Evolutionary conservation across 2,888 invertebrate species (phyloP).

Genomic region (Andrena praecox): DNA sequence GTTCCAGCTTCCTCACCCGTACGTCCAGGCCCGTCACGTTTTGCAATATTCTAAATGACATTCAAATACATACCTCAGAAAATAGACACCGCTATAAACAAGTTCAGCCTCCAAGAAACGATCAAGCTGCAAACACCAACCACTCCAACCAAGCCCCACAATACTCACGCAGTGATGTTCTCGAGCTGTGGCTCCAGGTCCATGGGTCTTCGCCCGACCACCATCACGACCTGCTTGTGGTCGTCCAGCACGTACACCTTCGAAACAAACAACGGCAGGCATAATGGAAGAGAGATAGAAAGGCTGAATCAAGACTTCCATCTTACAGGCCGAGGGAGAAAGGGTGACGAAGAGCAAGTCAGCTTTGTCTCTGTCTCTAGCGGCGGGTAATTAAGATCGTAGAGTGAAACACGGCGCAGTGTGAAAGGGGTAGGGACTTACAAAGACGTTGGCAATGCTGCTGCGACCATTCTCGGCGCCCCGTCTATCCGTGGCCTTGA

Average conservation of each 20-base stretch:
- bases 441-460: constrained; percentile 94
- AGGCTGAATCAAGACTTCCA: not conserved
- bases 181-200: constrained; percentile 91
- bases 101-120: not conserved
- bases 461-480: constrained; percentile 94
- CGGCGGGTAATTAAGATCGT: constrained; percentile 51
- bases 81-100: not conserved
- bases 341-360: constrained; percentile 34
- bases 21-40: constrained; percentile 92
- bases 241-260: constrained; percentile 94
- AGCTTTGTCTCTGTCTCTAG: constrained; percentile 27
- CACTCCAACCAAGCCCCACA: not conserved
- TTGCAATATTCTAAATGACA: constrained; percentile 87
- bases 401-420: not conserved
- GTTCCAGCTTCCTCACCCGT: constrained; percentile 91
- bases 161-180: constrained; percentile 88
- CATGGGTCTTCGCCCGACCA: constrained; percentile 91
- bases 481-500: constrained; percentile 93
- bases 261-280: not conserved
- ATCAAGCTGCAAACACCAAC: not conserved
- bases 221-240: constrained; percentile 92
- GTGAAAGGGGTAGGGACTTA: constrained; percentile 85
- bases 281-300: not conserved
- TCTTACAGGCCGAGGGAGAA: constrained; percentile 13
- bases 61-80: not conserved